A percentile compares a stretch with the other conserved stretches of the same genome.
These are phyloP conservation scores for Ditylenchus dipsaci DNA, from an alignment of 1,140 invertebrate species.

Conservation along the genomic window DNA sequence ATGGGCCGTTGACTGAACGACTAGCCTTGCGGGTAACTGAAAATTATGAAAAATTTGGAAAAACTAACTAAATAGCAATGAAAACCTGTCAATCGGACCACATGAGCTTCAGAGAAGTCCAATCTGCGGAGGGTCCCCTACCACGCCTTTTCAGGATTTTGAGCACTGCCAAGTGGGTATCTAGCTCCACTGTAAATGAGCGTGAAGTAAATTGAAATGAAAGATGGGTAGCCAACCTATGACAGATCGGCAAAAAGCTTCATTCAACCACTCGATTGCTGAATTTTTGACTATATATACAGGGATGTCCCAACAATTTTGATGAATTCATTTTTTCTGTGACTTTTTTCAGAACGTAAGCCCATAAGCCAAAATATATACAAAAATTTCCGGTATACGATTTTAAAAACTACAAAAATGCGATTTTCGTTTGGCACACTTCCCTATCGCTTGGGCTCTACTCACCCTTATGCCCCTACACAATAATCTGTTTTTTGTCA, in stretches of 20 bases:
- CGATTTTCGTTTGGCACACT: no score
- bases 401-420: no score
- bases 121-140: constrained; percentile 58
- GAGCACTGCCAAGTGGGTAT: constrained; percentile 67
- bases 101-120: constrained; percentile 69
- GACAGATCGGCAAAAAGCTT: constrained; percentile 70
- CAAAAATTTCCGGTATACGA: not conserved
- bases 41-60: no score
- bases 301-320: no score
- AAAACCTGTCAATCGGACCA: constrained; percentile 66
- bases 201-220: no score
- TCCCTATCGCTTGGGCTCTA: no score
- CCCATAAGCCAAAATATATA: not conserved
- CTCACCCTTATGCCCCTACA: no score
- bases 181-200: constrained; percentile 70
- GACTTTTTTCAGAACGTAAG: not conserved
- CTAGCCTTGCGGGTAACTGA: constrained; percentile 68
- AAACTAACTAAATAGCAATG: no score
- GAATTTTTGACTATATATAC: constrained; percentile 13
- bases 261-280: constrained; percentile 80
- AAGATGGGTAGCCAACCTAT: no score
- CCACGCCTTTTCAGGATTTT: constrained; percentile 78
- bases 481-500: no score
- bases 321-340: no score
- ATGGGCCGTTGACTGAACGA: constrained; percentile 70